These are phyloP conservation scores for Halichondria panicea DNA, from an alignment of 37 sponge, comb jelly and placozoan genomes.

Conservation along the genomic window DNA sequence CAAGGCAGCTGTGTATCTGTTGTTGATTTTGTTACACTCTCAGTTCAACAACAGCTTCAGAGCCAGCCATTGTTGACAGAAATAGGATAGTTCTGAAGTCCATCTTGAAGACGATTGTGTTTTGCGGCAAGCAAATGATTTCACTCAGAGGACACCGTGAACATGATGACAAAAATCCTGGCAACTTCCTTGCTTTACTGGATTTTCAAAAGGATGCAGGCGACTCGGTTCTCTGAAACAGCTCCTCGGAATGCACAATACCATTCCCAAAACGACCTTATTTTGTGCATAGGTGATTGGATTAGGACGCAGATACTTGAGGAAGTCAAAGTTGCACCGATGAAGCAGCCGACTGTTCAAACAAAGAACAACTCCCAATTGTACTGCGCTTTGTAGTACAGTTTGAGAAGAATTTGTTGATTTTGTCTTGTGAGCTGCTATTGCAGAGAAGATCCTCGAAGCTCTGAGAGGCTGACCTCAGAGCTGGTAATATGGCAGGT, in stretches of 20 bases:
- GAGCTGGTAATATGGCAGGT: constrained; percentile 66
- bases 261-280: constrained; percentile 51
- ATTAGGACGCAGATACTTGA: constrained; percentile 18
- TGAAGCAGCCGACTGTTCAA: constrained; percentile 41
- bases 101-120: constrained; percentile 29
- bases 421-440: constrained; percentile 18
- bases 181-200: constrained; percentile 58
- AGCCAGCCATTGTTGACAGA: background rate
- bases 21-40: background rate
- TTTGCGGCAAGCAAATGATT: constrained; percentile 54
- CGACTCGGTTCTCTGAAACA: constrained; percentile 15
- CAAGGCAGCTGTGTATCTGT: background rate
- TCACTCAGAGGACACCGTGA: constrained; percentile 42
- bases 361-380: constrained; percentile 49
- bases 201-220: constrained; percentile 33
- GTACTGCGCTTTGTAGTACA: constrained; percentile 37
- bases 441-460: constrained; percentile 21
- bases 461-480: constrained; percentile 10
- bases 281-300: constrained; percentile 24
- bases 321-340: constrained; percentile 19
- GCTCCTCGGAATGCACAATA: constrained; percentile 40
- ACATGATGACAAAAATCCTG: constrained; percentile 17
- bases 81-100: constrained; percentile 11
- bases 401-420: constrained; percentile 19
- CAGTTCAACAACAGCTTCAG: background rate